Conservation (phyloP, 1,140 invertebrate species). For the Stegodyphus dumicola region DNA sequence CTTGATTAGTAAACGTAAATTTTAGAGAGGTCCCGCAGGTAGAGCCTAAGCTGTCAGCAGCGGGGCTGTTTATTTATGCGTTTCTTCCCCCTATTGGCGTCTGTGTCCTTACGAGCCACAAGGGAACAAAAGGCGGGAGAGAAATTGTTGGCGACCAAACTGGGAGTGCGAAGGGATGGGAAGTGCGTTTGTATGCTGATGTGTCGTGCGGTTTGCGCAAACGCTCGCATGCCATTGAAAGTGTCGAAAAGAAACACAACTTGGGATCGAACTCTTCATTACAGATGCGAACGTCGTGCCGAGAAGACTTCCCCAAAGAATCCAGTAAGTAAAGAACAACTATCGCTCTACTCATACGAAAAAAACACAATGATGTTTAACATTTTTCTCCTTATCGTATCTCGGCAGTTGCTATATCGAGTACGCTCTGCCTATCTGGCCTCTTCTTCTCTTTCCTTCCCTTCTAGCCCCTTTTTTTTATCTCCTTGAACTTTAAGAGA, state of each 20-base stretch:
- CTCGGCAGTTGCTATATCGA: constrained; percentile 43
- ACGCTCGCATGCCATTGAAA: constrained; percentile 58
- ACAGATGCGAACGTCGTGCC: constrained; percentile 55
- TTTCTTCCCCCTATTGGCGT: constrained; percentile 22
- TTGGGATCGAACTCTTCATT: constrained; percentile 60
- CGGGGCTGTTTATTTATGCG: constrained; percentile 54
- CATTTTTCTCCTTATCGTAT: constrained; percentile 59
- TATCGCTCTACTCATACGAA: constrained; percentile 55
- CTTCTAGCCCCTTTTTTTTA: constrained; percentile 7
- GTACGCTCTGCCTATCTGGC: constrained; percentile 48
- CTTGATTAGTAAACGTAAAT: constrained; percentile 48
- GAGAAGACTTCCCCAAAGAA: background rate
- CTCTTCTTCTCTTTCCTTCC: constrained; percentile 10
- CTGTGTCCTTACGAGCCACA: constrained; percentile 52
- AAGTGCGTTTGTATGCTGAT: constrained; percentile 59
- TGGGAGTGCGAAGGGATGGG: background rate
- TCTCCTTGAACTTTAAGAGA: too few relatives aligned
- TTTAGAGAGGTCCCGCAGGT: constrained; percentile 35
- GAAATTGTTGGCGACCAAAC: too few relatives aligned
- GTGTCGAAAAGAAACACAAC: constrained; percentile 59
- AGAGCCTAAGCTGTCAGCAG: constrained; percentile 31
- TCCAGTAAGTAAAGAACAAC: constrained; percentile 57
- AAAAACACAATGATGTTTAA: constrained; percentile 62
- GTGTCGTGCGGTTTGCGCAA: constrained; percentile 53
- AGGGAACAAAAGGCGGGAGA: constrained; percentile 18